A percentile compares a stretch with the other conserved stretches of the same genome.
phyloP scores from a whole-genome alignment of 1,140 invertebrate genomes.

The Xylocopa sonorina region DNA sequence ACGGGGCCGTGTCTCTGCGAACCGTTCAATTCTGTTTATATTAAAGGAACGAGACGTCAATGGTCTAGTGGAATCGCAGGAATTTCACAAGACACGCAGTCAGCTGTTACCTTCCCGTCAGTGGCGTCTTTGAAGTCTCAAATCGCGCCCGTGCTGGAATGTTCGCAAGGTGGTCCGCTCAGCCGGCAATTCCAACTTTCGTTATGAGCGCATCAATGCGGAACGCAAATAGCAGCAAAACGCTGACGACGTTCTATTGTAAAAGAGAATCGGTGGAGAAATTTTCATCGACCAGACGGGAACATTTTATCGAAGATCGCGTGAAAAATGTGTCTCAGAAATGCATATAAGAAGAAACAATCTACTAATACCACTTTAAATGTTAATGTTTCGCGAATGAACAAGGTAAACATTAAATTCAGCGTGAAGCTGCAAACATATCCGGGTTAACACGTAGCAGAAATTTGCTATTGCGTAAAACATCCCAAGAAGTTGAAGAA shows the following conservation, averaged over 20 bases:
- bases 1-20: constrained; percentile 18
- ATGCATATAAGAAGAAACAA: background rate
- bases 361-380: background rate
- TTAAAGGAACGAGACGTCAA: constrained; percentile 40
- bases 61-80: constrained; percentile 28
- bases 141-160: constrained; percentile 12
- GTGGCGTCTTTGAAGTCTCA: constrained; percentile 50
- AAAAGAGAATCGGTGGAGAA: background rate
- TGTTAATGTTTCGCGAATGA: no score
- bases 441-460: no score
- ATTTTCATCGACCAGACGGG: background rate
- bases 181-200: constrained; percentile 21
- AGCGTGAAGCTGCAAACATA: no score
- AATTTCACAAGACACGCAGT: constrained; percentile 49
- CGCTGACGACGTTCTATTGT: background rate
- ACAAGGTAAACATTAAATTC: no score
- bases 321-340: no score
- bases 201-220: constrained; percentile 1
- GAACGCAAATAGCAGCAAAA: constrained; percentile 10
- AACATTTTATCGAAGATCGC: background rate
- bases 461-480: background rate
- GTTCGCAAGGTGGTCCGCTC: constrained; percentile 6
- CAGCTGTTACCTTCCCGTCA: constrained; percentile 21
- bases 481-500: constrained; percentile 8
- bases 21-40: constrained; percentile 54